A percentile compares a stretch with the other conserved stretches of the same genome.
Conservation (phyloP, 2,888 invertebrate species). For the Antitype chi region DNA sequence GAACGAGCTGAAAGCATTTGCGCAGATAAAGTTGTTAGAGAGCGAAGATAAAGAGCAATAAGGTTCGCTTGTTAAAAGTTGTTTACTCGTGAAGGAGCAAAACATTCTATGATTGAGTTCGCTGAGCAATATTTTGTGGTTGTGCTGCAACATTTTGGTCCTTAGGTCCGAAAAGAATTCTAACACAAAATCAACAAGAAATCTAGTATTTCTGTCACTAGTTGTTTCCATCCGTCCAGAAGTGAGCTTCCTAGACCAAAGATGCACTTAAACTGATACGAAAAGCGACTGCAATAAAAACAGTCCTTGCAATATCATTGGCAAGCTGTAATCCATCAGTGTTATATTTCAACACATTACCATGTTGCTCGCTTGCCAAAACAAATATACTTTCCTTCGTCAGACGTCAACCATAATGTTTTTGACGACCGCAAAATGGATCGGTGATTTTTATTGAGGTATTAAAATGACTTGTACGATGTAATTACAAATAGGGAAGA, state of each 20-base stretch:
- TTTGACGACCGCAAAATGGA: constrained; percentile 63
- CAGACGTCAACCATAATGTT: constrained; percentile 65
- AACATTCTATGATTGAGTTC: not conserved
- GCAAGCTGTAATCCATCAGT: constrained; percentile 61
- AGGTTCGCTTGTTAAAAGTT: constrained; percentile 46
- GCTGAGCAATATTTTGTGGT: not conserved
- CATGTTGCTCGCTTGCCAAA: constrained; percentile 70
- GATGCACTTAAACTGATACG: constrained; percentile 36
- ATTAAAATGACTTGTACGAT: constrained; percentile 62
- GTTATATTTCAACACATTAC: constrained; percentile 74
- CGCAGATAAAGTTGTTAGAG: constrained; percentile 49
- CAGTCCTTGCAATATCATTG: constrained; percentile 56
- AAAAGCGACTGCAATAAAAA: constrained; percentile 38
- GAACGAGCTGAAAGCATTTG: constrained; percentile 58
- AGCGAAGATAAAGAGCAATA: constrained; percentile 39
- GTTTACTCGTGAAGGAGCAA: constrained; percentile 5
- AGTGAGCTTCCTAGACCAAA: constrained; percentile 5
- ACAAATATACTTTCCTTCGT: constrained; percentile 70
- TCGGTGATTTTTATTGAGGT: constrained; percentile 55
- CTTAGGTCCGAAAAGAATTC: not conserved
- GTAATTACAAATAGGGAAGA: constrained; percentile 56
- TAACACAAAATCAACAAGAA: not conserved
- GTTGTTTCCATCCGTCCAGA: constrained; percentile 17
- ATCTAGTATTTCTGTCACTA: not conserved
- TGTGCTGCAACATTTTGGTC: not conserved